Conservation (phyloP, 2,113 vertebrate species). For the Hucho hucho region DNA sequence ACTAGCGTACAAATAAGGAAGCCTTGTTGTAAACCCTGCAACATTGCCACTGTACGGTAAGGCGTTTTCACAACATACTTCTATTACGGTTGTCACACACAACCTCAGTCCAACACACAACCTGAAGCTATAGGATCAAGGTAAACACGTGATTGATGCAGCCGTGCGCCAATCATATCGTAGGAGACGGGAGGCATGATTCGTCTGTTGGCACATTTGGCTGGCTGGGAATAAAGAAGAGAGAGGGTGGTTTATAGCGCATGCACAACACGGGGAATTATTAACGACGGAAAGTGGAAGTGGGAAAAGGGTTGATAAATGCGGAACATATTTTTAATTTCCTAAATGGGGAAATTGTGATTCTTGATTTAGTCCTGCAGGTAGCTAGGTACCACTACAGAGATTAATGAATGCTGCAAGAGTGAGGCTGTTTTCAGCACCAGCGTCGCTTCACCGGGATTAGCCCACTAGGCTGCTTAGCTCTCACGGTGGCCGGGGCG, state of each 20-base stretch:
- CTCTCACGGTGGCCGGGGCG: constrained; percentile 18
- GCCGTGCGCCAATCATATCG: constrained; percentile 8
- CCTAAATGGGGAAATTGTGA: not conserved
- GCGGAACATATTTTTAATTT: not conserved
- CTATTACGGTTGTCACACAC: no score
- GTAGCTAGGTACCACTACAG: not conserved
- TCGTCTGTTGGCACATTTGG: constrained; percentile 4
- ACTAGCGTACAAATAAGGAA: no score
- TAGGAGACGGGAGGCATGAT: not conserved
- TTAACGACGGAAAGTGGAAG: not conserved
- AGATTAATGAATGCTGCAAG: constrained; percentile 32
- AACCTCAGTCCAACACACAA: no score
- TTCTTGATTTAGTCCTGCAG: not conserved
- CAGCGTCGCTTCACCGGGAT: constrained; percentile 34
- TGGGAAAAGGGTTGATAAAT: not conserved
- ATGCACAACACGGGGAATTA: not conserved
- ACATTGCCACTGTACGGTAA: no score
- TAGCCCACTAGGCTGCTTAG: constrained; percentile 41
- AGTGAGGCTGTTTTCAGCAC: constrained; percentile 12
- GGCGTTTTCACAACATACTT: no score
- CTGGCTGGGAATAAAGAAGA: not conserved
- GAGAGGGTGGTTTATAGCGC: not conserved
- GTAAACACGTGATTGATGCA: not conserved
- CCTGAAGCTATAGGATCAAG: not conserved
- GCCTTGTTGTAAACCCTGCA: no score